Percentiles rank a stretch among this genome's conserved stretches.
phyloP scores from a whole-genome alignment of 2,797 vertebrate genomes.

The Etheostoma nigrum region DNA sequence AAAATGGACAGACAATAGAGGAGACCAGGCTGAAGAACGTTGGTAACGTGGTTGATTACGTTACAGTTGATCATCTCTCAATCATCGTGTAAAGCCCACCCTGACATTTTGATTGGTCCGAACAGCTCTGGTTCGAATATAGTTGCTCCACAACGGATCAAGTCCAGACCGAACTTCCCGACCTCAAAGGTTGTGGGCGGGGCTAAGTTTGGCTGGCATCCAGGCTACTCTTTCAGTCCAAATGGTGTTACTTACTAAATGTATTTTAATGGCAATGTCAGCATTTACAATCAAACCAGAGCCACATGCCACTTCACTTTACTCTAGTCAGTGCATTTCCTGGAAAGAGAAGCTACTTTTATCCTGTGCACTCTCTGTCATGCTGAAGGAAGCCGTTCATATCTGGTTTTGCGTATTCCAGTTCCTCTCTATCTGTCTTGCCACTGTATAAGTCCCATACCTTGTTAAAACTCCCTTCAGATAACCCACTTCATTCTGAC shows the following conservation, averaged over 20 bases:
- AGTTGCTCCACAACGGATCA: too few species aligned
- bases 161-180: too few species aligned
- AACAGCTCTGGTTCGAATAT: too few species aligned
- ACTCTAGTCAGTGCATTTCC: neutral
- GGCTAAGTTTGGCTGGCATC: too few species aligned
- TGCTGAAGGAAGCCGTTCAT: neutral
- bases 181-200: too few species aligned
- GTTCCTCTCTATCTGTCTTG: slow-evolving; percentile 38
- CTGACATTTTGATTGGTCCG: too few species aligned
- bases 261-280: neutral
- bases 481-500: slow-evolving; percentile 65
- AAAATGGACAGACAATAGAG: too few species aligned
- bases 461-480: slow-evolving; percentile 74
- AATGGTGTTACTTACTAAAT: neutral
- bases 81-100: too few species aligned
- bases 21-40: too few species aligned
- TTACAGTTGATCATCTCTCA: too few species aligned
- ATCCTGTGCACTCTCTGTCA: neutral
- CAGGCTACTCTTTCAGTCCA: neutral
- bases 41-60: too few species aligned
- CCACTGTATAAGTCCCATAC: slow-evolving; percentile 58
- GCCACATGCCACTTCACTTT: neutral
- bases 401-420: slow-evolving; percentile 37
- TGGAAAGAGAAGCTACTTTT: neutral
- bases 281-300: neutral